Evolutionary conservation across 2,113 vertebrate species (phyloP).

Genomic region (Pelecanoides urinatrix): DNA sequence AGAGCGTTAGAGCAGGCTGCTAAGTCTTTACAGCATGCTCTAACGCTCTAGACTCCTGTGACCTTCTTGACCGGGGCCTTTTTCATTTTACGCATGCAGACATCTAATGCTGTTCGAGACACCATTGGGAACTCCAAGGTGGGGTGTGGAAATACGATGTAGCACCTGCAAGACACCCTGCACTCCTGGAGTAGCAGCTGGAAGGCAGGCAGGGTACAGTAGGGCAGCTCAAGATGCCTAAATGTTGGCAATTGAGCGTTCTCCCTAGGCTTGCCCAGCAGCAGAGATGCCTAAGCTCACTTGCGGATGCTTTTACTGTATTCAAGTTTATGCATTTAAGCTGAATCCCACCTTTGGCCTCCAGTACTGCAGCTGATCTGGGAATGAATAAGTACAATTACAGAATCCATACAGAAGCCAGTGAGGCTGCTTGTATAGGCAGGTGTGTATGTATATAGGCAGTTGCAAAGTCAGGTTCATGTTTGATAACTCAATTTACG

Average conservation of each 20-base stretch:
- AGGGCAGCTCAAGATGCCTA: not conserved
- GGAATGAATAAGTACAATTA: not conserved
- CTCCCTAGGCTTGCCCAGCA: not conserved
- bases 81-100: not conserved
- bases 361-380: not conserved
- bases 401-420: not conserved
- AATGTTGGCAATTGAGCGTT: fast-evolving
- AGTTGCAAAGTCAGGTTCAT: not conserved
- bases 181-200: not conserved
- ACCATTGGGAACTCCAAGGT: not conserved
- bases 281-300: too few relatives aligned
- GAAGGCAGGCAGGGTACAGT: not conserved
- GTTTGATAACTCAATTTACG: fast-evolving
- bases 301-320: not conserved
- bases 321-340: not conserved
- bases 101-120: not conserved
- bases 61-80: not conserved
- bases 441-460: not conserved
- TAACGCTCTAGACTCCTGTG: not conserved
- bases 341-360: not conserved
- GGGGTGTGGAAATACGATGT: not conserved
- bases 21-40: not conserved
- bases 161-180: not conserved
- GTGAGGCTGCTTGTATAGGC: not conserved
- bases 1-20: too few relatives aligned